Base-by-base conservation (phyloP, 2,113 vertebrate genomes). In the Grammomys dolichurus region DNA sequence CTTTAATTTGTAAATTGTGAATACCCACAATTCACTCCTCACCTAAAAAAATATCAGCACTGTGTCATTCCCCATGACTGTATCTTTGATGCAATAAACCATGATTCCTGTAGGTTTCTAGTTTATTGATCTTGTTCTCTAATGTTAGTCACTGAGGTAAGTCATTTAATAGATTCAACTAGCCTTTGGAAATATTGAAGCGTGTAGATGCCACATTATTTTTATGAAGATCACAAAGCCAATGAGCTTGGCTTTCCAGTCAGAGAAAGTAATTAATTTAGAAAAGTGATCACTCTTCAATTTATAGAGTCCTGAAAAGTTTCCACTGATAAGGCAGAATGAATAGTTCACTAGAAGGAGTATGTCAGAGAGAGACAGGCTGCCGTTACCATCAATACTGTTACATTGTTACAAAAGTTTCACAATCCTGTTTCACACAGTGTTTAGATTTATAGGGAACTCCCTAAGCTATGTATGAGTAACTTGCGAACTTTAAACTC, bases 281-380 rank as follows among this genome's bases (percentile, higher is more conserved):
- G 58, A 26, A 70, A 81, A 78, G 9, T 5, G 1, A 19, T 43
- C 58, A 76, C 75, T 73, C 11, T 82, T 12, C 31, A 65, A 8
- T 73, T 76, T 40, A 77, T 92, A 58, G 9, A 12, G 82, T 80
- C 43, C 54, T 73, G 54, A 73, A 20, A 73, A 58, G 31, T 94
- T 94, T 36, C 51, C 48, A 60, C 14, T 73, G 19, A 84, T 63
- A 12, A 17, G 36, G 51, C 3, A 80, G 17, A 78, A 84, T 48
- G 81, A 84, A 90, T 31, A 76, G 70, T 90, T 95, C 90, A 58
- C 11, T n/a, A 65, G 31, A 85, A 89, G 43, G 40, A 82, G 86
- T 26, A 0, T 56, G 19, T 56, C 46, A n/a, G 92, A 76, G 51
- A 80, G 13, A 56, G 51, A 14, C 31, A n/a, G 73, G 20, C 0